Evolutionary conservation across 2,888 invertebrate species (phyloP).

Genomic region (Eilema caniola): DNA sequence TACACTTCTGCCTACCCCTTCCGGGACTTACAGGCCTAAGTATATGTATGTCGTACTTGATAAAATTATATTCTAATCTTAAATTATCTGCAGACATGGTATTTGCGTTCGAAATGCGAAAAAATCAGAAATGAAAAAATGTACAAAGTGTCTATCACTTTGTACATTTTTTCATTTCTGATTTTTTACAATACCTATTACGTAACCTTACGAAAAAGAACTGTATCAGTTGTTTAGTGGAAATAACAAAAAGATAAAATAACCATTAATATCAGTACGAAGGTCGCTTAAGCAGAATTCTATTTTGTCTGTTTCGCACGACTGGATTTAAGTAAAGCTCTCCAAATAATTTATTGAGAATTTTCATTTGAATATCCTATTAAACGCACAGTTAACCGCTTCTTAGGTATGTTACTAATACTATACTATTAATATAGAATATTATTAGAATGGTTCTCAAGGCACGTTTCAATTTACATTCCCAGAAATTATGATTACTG

Average conservation of each 20-base stretch:
- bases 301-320: slow-evolving; percentile 44
- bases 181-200: not conserved
- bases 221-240: not conserved
- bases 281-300: slow-evolving; percentile 32
- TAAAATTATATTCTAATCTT: no score
- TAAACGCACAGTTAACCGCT: not conserved
- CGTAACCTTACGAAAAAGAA: not conserved
- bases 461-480: not conserved
- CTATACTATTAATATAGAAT: no score
- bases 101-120: no score
- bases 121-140: no score
- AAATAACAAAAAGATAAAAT: not conserved
- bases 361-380: not conserved
- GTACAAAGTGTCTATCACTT: no score
- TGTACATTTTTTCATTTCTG: no score
- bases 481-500: not conserved
- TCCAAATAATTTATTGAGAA: not conserved
- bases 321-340: not conserved
- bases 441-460: not conserved
- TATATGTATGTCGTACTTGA: no score
- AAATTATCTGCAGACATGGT: no score
- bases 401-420: not conserved
- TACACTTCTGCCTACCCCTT: no score
- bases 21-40: no score
- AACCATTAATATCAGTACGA: slow-evolving; percentile 11